phyloP scores from a whole-genome alignment of 2,113 vertebrate genomes.

The Vidua chalybeata region DNA sequence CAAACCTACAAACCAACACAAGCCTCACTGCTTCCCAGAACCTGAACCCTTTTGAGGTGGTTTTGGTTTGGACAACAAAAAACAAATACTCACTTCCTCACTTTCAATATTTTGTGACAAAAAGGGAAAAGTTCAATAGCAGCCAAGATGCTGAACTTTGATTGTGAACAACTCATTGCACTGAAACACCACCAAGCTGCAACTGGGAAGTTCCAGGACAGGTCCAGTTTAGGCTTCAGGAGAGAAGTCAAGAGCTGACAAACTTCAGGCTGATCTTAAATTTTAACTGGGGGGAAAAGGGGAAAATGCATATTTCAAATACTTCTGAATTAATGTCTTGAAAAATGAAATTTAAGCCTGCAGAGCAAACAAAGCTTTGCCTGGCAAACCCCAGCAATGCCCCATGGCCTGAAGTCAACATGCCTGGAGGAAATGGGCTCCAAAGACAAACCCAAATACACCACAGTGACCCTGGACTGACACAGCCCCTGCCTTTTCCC shows the following conservation, averaged over 20 bases:
- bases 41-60: neutral
- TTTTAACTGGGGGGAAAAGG: neutral
- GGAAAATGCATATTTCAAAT: accelerated
- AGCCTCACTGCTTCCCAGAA: neutral
- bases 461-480: too few species aligned
- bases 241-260: neutral
- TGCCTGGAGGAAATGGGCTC: neutral
- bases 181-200: neutral
- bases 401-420: neutral
- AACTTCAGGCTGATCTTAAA: neutral
- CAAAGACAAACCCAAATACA: neutral
- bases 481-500: neutral
- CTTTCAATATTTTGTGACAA: constrained; percentile 20
- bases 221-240: neutral
- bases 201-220: neutral
- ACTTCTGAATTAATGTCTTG: neutral
- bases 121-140: neutral
- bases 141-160: neutral
- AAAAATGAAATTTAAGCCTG: neutral
- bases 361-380: neutral
- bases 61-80: constrained; percentile 24
- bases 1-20: neutral
- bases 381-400: neutral
- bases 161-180: neutral
- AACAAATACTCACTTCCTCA: constrained; percentile 22